Conservation (phyloP, 1,140 invertebrate genomes). For the Scylla paramamosain region DNA sequence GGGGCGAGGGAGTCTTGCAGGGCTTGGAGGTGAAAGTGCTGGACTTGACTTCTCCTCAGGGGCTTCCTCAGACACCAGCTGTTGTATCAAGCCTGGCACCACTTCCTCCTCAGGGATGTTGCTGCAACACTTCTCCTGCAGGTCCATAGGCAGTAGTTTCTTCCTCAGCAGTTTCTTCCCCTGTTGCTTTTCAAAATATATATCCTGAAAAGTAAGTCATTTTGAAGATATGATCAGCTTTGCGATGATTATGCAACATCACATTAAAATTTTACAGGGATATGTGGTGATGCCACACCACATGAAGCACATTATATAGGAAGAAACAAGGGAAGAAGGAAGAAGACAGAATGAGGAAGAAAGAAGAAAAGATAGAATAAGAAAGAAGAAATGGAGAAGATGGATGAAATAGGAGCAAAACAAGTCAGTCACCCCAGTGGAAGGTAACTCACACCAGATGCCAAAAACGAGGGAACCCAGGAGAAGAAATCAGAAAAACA, state of each 20-base stretch:
- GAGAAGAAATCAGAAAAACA: too few species aligned
- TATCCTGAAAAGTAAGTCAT: slow-evolving; percentile 33
- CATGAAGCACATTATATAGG: too few species aligned
- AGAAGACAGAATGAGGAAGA: background rate
- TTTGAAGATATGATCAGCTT: too few species aligned
- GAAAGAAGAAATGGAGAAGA: too few species aligned
- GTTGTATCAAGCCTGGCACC: background rate
- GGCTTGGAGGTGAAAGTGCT: slow-evolving; percentile 30
- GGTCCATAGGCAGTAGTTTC: slow-evolving; percentile 56
- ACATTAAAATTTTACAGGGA: too few species aligned
- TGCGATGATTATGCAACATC: too few species aligned
- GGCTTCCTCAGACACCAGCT: background rate
- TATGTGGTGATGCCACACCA: too few species aligned
- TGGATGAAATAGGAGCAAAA: too few species aligned
- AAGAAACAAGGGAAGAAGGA: background rate
- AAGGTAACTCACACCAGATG: too few species aligned
- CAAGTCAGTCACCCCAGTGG: too few species aligned
- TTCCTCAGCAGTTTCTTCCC: slow-evolving; percentile 69
- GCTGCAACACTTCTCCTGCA: background rate
- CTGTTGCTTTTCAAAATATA: slow-evolving; percentile 54
- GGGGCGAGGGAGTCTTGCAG: slow-evolving; percentile 49
- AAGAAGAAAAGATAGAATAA: too few species aligned
- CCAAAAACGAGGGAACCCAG: too few species aligned
- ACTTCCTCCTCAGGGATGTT: background rate
- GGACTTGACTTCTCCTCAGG: background rate